Base-by-base conservation (phyloP, 2,888 invertebrate genomes). In the Epinotia nisella region DNA sequence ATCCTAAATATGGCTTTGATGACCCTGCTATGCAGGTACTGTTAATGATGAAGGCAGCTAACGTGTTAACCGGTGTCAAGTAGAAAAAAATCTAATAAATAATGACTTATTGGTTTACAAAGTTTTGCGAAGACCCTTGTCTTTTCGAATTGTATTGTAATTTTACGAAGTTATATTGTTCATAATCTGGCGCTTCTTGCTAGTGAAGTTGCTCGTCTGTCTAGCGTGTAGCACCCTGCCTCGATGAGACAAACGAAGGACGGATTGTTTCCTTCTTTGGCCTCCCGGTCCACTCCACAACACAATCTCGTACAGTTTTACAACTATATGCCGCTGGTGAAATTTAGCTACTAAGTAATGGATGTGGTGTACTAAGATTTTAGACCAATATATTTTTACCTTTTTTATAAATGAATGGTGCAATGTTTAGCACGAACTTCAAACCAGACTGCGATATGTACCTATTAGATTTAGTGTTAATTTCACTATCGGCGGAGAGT, bases 221-320 rank as follows among this genome's bases (percentile, higher is more conserved):
- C 64, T 65, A 58, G 39, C 35, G 45, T 29, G 24, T 59, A 49
- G 55, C 35, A 49, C 56, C 45, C 60, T 19, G 35, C 49, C 59
- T 21, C 17, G 15, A 62, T n/a, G 56, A 68, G 19, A 49, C 49
- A 24, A 60, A 66, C 24, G 56, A 29, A 55, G 19, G 55, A 49
- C 17, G 29, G 24, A 62, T 5, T 41, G 13, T n/a, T 39, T 49
- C 56, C 45, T 61, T 55, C 19, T 62, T 60, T 66, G 59, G 60
- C 45, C 55, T 66, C 35, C 39, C 45, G 7, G 21, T 56, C 71
- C 55, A 55, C 35, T 60, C 71, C 60, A 71, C 60, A 71, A 71
- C 60, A 66, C 66, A 59, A 71, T 71, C 51, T 59, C 53, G 29
- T 66, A 72, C 71, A 72, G 67, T 56, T 68, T 56, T 35, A 35